Percentiles rank a stretch among this genome's conserved stretches.
phyloP scores from a whole-genome alignment of 2,888 invertebrate species.

The Esperia sulphurella region DNA sequence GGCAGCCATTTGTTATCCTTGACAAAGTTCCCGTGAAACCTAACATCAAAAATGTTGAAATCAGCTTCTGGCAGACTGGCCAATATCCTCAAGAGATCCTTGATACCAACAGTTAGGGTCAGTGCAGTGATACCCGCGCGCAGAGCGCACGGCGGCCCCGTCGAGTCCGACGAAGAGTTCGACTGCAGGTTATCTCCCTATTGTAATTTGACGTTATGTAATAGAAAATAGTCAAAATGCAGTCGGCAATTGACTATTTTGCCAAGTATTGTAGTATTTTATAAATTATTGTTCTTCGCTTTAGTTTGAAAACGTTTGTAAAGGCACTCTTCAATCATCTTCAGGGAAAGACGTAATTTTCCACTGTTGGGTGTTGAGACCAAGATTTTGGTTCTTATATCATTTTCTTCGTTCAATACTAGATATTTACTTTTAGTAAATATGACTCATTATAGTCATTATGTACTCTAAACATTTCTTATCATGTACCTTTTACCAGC shows the following conservation, averaged over 20 bases:
- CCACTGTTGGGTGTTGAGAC: too few relatives aligned
- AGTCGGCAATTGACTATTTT: slow-evolving; percentile 12
- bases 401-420: too few relatives aligned
- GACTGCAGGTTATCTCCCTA: slow-evolving; percentile 81
- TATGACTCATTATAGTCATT: too few relatives aligned
- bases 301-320: neutral
- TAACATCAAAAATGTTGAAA: slow-evolving; percentile 65
- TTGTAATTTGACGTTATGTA: slow-evolving; percentile 71
- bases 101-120: slow-evolving; percentile 52
- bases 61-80: slow-evolving; percentile 61
- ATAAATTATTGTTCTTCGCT: neutral
- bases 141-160: slow-evolving; percentile 65
- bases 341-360: too few relatives aligned
- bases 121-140: slow-evolving; percentile 51
- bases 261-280: too few relatives aligned
- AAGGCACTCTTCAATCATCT: too few relatives aligned
- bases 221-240: slow-evolving; percentile 43
- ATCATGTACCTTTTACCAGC: too few relatives aligned
- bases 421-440: too few relatives aligned
- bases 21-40: slow-evolving; percentile 48
- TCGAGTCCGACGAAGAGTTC: slow-evolving; percentile 91
- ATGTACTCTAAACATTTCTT: too few relatives aligned
- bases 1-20: slow-evolving; percentile 70
- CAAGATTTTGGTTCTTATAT: too few relatives aligned
- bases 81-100: slow-evolving; percentile 60